A percentile compares a stretch with the other conserved stretches of the same genome.
Conservation (phyloP, 2,888 invertebrate species). For the Xestia c-nigrum region DNA sequence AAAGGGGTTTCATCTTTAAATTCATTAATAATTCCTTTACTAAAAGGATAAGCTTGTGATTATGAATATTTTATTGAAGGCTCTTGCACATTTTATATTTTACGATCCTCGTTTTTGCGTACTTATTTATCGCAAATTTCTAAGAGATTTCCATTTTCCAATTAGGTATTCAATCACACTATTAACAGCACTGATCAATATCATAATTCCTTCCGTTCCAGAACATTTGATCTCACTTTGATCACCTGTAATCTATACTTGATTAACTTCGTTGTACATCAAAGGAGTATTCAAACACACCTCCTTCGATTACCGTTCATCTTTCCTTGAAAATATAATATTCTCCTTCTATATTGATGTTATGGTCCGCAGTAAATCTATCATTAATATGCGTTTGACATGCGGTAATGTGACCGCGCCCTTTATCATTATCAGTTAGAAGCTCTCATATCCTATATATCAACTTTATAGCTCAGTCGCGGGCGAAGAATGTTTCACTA, state of each 20-base stretch:
- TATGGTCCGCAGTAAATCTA: conserved; percentile 63
- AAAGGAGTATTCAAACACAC: conserved; percentile 43
- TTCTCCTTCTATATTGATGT: conserved; percentile 46
- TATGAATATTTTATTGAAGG: conserved; percentile 42
- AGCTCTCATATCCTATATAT: conserved; percentile 55
- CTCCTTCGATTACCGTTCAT: conserved; percentile 30
- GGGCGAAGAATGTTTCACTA: conserved; percentile 49
- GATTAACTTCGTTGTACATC: conserved; percentile 51
- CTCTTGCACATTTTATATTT: conserved; percentile 21
- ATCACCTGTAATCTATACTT: conserved; percentile 50
- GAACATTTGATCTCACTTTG: conserved; percentile 43
- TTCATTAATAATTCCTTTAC: conserved; percentile 37
- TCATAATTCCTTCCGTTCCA: conserved; percentile 20
- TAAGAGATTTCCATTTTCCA: conserved; percentile 1
- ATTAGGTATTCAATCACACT: not conserved
- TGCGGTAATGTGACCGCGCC: conserved; percentile 66
- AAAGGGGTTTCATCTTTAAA: conserved; percentile 35
- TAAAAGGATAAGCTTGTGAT: conserved; percentile 48
- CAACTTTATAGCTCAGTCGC: conserved; percentile 45
- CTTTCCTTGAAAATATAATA: conserved; percentile 40
- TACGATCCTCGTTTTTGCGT: not conserved
- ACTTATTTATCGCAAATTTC: not conserved
- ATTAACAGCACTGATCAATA: conserved; percentile 26
- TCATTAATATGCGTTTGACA: conserved; percentile 69
- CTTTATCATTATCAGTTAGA: conserved; percentile 66